Base-by-base conservation (phyloP, 2,888 invertebrate species). In the Pristionchus entomophagus region DNA sequence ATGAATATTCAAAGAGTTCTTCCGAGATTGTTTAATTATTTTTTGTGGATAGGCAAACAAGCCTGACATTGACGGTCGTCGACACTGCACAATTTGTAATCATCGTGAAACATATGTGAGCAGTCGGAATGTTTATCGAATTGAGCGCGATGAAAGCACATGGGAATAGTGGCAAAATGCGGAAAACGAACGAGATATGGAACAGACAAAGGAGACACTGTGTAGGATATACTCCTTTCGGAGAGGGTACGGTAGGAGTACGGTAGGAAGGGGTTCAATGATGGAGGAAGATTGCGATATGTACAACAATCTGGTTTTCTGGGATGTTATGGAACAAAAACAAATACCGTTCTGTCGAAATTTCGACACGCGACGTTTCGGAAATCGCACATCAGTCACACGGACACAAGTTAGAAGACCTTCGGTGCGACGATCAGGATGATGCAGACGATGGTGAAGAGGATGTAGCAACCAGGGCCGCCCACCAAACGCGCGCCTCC, bases 381-480 rank as follows among this genome's bases (percentile, higher is more conserved):
- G 51, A 2, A 2, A 51, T 19, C 19, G 51, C 19, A 51, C 19
- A 19, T 5, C 12, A 51, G 51, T 12, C 19, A 51, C 51, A 56
- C 22, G 22, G 22, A 14, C 29, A 65, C 29, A 19, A 32, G 29
- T 62, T 84, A 84, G 84, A 87, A 62, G 4, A 88, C 73, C 62
- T 80, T 85, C 22, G 89, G 89, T n/a, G 89, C 88, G 85, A 90
- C 62, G 59, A 90, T 90, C 65, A 91, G 84, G 26, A 91, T 59
- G 26, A 92, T 82, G 85, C 91, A 91, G 56, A 89, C 87, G 49
- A 88, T 73, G 51, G 91, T 86, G 82, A 90, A 91, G 45, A 91
- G 84, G 85, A 89, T 83, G 85, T 88, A 90, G 90, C 87, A 56
- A 96, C 94, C 19, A 97, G 95, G 32, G 96, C 96, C 89, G 96